A percentile compares a stretch with the other conserved stretches of the same genome.
Evolutionary conservation across 2,797 vertebrate species (phyloP).

Genomic region (Rhincodon typus): DNA sequence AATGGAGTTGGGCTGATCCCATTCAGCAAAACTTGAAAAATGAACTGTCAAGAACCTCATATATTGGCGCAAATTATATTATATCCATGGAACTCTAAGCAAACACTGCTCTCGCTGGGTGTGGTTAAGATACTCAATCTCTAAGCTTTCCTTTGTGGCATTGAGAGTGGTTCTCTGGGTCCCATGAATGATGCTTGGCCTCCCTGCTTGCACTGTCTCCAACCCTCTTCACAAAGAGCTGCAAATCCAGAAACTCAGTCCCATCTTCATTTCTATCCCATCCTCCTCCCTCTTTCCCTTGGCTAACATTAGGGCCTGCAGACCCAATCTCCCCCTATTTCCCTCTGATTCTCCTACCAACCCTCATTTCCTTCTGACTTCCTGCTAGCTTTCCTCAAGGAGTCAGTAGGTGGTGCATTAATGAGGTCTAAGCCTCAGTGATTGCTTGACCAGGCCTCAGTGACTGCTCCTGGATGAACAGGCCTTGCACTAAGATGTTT

Average conservation of each 20-base stretch:
- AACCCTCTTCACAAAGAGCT: not conserved
- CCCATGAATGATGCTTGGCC: not conserved
- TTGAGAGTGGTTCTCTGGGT: not conserved
- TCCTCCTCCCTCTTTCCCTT: not conserved
- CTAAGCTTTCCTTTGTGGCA: not conserved
- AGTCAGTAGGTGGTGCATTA: not conserved
- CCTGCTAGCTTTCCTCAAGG: not conserved
- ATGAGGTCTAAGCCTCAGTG: not conserved
- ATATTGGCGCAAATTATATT: not conserved
- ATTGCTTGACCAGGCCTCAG: not conserved
- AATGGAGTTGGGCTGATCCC: not conserved
- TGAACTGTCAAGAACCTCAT: not conserved
- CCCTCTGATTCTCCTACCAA: not conserved
- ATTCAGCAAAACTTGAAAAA: not conserved
- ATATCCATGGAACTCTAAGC: not conserved
- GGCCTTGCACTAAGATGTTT: not conserved
- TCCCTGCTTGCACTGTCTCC: not conserved
- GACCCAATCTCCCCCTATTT: not conserved
- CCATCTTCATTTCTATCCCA: too few species aligned
- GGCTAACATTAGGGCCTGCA: not conserved
- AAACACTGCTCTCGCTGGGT: not conserved
- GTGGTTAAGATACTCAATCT: not conserved
- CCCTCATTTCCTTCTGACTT: not conserved
- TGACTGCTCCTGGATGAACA: not conserved
- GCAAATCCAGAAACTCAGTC: too few species aligned